Evolutionary conservation across 2,888 invertebrate species (phyloP).

Genomic region (Drosophila barbarae): DNA sequence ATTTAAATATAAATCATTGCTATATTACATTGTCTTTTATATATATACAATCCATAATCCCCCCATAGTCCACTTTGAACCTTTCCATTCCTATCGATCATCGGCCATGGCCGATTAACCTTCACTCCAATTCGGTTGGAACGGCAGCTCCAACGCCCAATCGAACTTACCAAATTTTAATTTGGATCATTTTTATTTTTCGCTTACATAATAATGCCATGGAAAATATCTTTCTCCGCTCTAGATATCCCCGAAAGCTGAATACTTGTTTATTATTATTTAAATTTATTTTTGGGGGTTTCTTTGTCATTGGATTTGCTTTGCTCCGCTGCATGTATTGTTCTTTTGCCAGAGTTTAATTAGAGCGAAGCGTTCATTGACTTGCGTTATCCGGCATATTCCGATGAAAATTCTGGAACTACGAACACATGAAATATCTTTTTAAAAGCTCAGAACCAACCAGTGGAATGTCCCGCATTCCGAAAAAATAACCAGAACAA

Average conservation of each 20-base stretch:
- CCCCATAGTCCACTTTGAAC: slow-evolving; percentile 3
- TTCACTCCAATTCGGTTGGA: slow-evolving; percentile 25
- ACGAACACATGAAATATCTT: background rate
- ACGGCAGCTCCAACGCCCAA: slow-evolving; percentile 14
- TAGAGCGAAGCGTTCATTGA: slow-evolving; percentile 54
- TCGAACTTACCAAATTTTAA: slow-evolving; percentile 4
- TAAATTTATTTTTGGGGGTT: slow-evolving; percentile 1
- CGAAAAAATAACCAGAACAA: slow-evolving; percentile 27
- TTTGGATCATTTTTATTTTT: slow-evolving; percentile 13
- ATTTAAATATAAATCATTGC: background rate
- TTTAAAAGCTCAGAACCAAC: background rate
- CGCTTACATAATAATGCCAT: slow-evolving; percentile 7
- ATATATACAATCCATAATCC: background rate
- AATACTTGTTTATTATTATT: slow-evolving; percentile 10
- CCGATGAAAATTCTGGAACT: background rate
- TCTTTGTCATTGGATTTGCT: slow-evolving; percentile 16
- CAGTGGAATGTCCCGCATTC: slow-evolving; percentile 4
- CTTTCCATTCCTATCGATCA: slow-evolving; percentile 39
- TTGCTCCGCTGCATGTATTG: slow-evolving; percentile 37
- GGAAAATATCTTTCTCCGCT: slow-evolving; percentile 31
- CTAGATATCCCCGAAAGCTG: background rate
- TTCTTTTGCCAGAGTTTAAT: slow-evolving; percentile 42
- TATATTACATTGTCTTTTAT: background rate
- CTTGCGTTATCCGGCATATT: background rate
- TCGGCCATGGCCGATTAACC: slow-evolving; percentile 35